Evolutionary conservation across 2,888 invertebrate species (phyloP), one percentile per base, ranked within the genome.

Genomic region (Chalcosyrphus nemorum): DNA sequence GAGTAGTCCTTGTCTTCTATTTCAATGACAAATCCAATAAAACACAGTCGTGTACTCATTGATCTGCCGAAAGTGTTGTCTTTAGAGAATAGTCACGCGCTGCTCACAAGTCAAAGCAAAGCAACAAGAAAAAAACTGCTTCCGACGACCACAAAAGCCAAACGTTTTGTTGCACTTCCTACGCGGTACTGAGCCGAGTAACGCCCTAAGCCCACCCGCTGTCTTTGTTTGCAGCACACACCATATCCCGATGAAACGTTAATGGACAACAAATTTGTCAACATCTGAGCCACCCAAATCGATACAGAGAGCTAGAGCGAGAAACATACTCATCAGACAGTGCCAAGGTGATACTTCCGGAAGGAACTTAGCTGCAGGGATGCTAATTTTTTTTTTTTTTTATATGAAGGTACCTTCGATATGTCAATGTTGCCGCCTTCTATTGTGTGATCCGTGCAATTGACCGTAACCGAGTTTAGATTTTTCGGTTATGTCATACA

Each of bases 201-300:
- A 52, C 66, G 63, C 61, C 78, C 47, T 54, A 41, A 24, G 78
- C 63, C 84, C 90, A 85, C 89, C 89, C 88, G 89, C 88, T 89
- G 89, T 74, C 87, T 87, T 89, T 89, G 90, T 89, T 89, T 89
- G 88, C 88, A 86, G 88, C 89, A 47, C 21, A 13, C 45, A 71
- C 43, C 32, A 17, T 32, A 45, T 29, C 24, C 54, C 54, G 68
- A 70, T 38, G 41, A 68, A 50, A 57, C 59, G 43, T 74, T 56
- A 68, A 82, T 68, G 56, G 77, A 13, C 43, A 45, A 24, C 68
- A 78, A 84, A 84, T 84, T 84, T 84, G 84, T 84, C 78, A 84
- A 74, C 84, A 70, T 11, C 45, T 9, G 6, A 78, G 63, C 77
- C 78, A 84, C 84, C 84, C 78, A 84, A 54, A 77, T 77, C 72